Base-by-base conservation (phyloP, 2,113 vertebrate genomes). In the Triplophysa rosa region DNA sequence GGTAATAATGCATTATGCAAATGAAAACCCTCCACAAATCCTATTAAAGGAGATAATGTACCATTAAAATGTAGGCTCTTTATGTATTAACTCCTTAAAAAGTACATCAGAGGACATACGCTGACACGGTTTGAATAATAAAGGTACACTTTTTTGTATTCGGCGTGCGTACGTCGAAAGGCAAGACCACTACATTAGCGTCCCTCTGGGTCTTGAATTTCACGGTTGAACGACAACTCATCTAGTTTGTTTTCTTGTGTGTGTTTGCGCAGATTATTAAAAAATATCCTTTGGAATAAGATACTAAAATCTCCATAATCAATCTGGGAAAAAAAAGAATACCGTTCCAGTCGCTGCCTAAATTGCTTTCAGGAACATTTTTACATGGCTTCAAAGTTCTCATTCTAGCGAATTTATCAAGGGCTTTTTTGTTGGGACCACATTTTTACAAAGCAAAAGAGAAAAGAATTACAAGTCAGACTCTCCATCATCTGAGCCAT, bases 1-100 rank as follows among this genome's bases (percentile, higher is more conserved):
- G 78, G 52, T 71, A 68, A 81, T 79, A 83, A 85, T 83, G 68
- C 64, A 68, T 71, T 69, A 67, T 66, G 66, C 62, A 82, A 45
- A 65, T 33, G 65, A 58, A 2, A 40, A 62, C 21, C 6, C 62
- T 61, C 54, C 9, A 47, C 66, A 73, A n/a, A 76, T 63, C 66
- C 14, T 75, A 83, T 82, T 80, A 80, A 80, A 49, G 79, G 64
- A 59, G 71, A 80, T 64, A 65, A 45, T 42, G n/a, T 24, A 63
- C 21, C 58, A 63, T 74, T 47, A 63, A 74, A 74, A 74, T 62
- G 56, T 62, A 62, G 40, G 23, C 58, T 59, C 69, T 72, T 59
- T 59, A 72, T 58, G 52, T 61, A 61, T 74, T 26, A 74, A 45
- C 37, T 74, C 61, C 21, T 74, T 62, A 74, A 62, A 61, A 74